Conservation (phyloP, 2,797 vertebrate genomes). For the Dromococcyx pavoninus region DNA sequence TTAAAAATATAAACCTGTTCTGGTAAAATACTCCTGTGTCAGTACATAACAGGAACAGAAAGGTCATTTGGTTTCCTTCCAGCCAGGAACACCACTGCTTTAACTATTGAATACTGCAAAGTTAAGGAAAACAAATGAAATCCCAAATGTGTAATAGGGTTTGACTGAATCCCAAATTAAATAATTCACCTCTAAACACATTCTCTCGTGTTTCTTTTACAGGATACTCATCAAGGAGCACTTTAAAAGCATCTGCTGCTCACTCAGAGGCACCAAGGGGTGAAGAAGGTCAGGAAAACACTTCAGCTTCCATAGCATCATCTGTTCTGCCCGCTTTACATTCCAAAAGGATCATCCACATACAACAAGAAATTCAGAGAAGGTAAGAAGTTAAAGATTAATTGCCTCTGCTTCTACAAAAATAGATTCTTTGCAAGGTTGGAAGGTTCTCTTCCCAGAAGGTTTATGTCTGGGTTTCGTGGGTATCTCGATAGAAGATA, state of each 20-base stretch:
- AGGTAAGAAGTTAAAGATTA: not conserved
- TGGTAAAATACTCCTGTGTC: too few species aligned
- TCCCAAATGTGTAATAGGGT: not conserved
- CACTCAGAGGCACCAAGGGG: not conserved
- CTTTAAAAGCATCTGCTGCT: slow-evolving; percentile 28
- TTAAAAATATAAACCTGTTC: too few species aligned
- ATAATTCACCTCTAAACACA: not conserved
- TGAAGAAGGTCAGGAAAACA: not conserved
- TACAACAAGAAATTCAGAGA: not conserved
- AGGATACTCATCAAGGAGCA: slow-evolving; percentile 47
- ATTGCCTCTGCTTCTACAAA: not conserved
- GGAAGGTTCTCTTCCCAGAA: not conserved
- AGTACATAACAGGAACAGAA: not conserved
- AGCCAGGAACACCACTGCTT: not conserved
- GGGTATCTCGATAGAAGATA: not conserved
- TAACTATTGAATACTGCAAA: not conserved
- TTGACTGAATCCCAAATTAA: not conserved
- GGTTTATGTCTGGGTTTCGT: not conserved
- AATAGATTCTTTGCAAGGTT: fast-evolving
- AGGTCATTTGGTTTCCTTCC: not conserved
- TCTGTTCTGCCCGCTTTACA: not conserved
- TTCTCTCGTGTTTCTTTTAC: not conserved
- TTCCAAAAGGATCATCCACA: not conserved
- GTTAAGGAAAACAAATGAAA: not conserved
- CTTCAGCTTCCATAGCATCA: not conserved